These are phyloP conservation scores for Agrotis segetum DNA, from an alignment of 2,888 invertebrate genomes.

Conservation along the genomic window DNA sequence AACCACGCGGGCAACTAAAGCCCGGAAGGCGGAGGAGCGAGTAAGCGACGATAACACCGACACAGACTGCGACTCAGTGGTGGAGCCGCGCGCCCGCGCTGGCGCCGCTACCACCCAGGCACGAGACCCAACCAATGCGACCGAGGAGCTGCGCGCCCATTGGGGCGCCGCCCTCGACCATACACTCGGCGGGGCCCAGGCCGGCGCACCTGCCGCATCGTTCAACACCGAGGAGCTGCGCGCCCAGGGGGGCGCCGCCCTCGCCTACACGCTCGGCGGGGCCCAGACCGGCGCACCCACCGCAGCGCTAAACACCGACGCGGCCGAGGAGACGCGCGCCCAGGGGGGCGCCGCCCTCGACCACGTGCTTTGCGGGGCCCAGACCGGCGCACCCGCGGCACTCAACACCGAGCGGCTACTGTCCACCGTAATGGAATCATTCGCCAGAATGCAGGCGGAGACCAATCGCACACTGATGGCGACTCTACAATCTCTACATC, in stretches of 20 bases:
- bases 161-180: not conserved
- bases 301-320: not conserved
- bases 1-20: conserved; percentile 1
- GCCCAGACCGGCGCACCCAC: no score
- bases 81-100: not conserved
- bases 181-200: not conserved
- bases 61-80: not conserved
- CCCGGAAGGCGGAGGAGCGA: not conserved
- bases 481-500: conserved; percentile 1
- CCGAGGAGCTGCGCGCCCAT: not conserved
- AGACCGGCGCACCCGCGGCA: not conserved
- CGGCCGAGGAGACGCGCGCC: no score
- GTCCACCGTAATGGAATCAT: conserved; percentile 1
- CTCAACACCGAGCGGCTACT: conserved; percentile 1
- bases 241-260: no score
- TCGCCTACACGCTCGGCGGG: no score
- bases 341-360: no score
- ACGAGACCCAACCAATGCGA: not conserved
- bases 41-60: not conserved
- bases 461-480: conserved; percentile 1
- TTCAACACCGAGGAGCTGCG: no score
- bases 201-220: not conserved
- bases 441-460: conserved; percentile 4
- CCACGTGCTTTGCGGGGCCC: no score
- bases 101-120: not conserved